These are phyloP conservation scores for Ceyx erithaca DNA, from an alignment of 2,797 vertebrate genomes.

Conservation along the genomic window DNA sequence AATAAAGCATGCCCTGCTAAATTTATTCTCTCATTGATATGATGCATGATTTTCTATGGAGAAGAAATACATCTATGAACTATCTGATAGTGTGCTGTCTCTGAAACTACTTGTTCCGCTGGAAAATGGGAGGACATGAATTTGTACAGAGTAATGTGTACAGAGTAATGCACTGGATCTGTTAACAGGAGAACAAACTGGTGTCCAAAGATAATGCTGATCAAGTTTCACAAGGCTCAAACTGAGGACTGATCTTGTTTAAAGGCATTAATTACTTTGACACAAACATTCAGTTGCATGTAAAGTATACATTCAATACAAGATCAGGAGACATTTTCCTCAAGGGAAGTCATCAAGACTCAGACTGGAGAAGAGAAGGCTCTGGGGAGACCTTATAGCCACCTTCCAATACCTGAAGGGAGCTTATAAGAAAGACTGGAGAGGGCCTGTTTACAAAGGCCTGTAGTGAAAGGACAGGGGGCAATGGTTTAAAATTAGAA, in stretches of 20 bases:
- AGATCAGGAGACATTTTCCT: background rate
- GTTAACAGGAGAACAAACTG: background rate
- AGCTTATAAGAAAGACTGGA: no score
- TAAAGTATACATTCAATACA: background rate
- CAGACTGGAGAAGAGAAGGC: no score
- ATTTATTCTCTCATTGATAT: background rate
- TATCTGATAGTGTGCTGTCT: background rate
- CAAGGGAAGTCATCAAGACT: background rate
- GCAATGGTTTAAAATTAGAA: no score
- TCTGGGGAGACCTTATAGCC: no score
- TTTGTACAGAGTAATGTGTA: background rate
- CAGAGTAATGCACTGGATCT: background rate
- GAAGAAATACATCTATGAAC: background rate
- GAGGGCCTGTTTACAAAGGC: no score
- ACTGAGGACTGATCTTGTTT: background rate
- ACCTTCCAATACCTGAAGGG: no score
- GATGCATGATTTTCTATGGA: constrained; percentile 29
- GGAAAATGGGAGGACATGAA: background rate
- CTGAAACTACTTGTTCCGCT: background rate
- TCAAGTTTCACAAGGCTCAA: background rate
- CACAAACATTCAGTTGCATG: background rate
- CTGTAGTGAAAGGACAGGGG: no score
- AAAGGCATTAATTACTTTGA: background rate
- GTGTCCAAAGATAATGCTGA: background rate
- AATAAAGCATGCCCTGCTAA: background rate